These are phyloP conservation scores for Onchidella celtica DNA, from an alignment of 2,888 invertebrate genomes.

Conservation along the genomic window DNA sequence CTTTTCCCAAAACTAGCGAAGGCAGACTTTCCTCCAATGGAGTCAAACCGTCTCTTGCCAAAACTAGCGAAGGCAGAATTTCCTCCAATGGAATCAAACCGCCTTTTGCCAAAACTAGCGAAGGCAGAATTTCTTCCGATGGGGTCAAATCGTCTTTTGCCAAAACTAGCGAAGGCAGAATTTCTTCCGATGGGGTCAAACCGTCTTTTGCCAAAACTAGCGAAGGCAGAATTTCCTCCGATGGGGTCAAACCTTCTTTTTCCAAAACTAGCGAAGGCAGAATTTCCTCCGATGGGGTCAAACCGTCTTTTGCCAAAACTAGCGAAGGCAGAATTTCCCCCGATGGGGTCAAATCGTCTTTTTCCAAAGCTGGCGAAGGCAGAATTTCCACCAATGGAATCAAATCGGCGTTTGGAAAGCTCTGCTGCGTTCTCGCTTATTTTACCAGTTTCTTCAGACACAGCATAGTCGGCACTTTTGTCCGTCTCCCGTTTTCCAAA, in stretches of 20 bases:
- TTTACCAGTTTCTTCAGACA: not conserved
- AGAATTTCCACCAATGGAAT: not conserved
- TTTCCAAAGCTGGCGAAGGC: constrained; percentile 2
- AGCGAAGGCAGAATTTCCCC: not conserved
- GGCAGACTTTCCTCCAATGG: not conserved
- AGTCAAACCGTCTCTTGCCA: constrained; percentile 9
- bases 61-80: not conserved
- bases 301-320: constrained; percentile 39
- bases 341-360: constrained; percentile 25
- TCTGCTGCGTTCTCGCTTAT: not conserved
- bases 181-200: constrained; percentile 29
- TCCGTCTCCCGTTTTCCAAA: constrained; percentile 19
- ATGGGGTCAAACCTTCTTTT: constrained; percentile 29
- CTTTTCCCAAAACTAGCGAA: not conserved
- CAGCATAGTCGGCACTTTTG: not conserved
- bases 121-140: not conserved
- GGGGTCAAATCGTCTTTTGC: constrained; percentile 25
- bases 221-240: not conserved
- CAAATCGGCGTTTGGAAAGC: not conserved
- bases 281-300: constrained; percentile 9
- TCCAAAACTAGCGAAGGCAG: constrained; percentile 22
- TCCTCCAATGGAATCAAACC: not conserved
- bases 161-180: constrained; percentile 14
- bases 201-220: constrained; percentile 31
- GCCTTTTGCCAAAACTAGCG: constrained; percentile 9